Evolutionary conservation across 2,888 invertebrate species (phyloP).

Genomic region (Malthinus flaveolus): DNA sequence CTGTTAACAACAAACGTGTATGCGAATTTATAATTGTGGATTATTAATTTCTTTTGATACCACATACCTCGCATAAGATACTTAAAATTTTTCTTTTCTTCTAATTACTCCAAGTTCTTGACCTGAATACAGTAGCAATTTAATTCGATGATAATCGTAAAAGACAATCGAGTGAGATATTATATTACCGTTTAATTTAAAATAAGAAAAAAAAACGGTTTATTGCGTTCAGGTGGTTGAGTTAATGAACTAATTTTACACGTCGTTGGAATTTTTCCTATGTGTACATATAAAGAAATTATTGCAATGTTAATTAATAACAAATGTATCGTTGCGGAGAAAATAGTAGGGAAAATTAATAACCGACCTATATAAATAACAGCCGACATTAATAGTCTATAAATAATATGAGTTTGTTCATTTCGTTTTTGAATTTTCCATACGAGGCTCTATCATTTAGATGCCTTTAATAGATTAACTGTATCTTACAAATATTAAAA

Average conservation of each 20-base stretch:
- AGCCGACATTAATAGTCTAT: slow-evolving; percentile 38
- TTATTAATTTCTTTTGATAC: slow-evolving; percentile 30
- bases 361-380: slow-evolving; percentile 14
- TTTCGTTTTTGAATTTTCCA: slow-evolving; percentile 38
- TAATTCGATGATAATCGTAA: too few species aligned
- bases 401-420: slow-evolving; percentile 41
- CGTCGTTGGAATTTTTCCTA: slow-evolving; percentile 1
- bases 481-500: neutral
- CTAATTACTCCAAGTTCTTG: slow-evolving; percentile 10
- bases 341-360: neutral
- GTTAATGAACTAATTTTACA: neutral
- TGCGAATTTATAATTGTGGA: slow-evolving; percentile 44
- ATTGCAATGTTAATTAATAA: neutral
- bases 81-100: too few species aligned
- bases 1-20: slow-evolving; percentile 44
- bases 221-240: neutral
- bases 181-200: neutral
- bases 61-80: neutral
- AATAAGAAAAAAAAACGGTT: neutral
- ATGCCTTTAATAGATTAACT: slow-evolving; percentile 38
- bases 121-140: slow-evolving; percentile 26
- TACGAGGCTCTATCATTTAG: slow-evolving; percentile 34
- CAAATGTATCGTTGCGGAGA: neutral
- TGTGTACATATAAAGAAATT: neutral
- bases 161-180: too few species aligned